phyloP scores from a whole-genome alignment of 2,888 invertebrate species.

The Athalia rosae region DNA sequence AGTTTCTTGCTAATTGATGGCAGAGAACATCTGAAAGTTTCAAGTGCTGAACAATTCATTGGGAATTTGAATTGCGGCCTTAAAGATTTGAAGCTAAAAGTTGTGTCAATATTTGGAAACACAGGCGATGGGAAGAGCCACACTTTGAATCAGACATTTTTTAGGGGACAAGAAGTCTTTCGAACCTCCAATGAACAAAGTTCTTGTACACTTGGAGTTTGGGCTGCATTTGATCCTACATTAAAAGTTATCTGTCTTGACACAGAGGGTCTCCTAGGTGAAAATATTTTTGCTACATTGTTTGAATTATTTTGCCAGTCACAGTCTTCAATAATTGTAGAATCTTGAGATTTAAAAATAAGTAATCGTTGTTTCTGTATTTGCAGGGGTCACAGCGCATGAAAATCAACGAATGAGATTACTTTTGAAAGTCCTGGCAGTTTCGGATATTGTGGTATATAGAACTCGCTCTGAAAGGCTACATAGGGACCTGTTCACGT shows the following conservation, averaged over 20 bases:
- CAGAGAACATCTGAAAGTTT: constrained; percentile 78
- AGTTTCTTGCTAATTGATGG: constrained; percentile 80
- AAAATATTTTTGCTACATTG: constrained; percentile 46
- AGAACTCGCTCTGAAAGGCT: constrained; percentile 84
- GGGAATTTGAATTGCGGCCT: constrained; percentile 74
- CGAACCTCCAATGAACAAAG: constrained; percentile 80
- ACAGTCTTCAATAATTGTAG: background rate
- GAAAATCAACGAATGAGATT: constrained; percentile 81
- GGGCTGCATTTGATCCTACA: constrained; percentile 83
- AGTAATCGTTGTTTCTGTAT: background rate
- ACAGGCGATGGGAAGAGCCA: constrained; percentile 90
- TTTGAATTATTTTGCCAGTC: background rate
- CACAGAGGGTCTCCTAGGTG: constrained; percentile 86
- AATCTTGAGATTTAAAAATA: background rate
- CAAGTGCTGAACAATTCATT: constrained; percentile 76
- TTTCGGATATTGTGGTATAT: constrained; percentile 87
- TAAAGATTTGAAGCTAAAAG: constrained; percentile 80
- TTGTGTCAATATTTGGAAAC: constrained; percentile 89
- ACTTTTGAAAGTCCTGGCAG: constrained; percentile 85
- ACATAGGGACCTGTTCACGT: constrained; percentile 85
- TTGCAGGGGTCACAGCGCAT: constrained; percentile 73
- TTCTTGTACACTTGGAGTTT: constrained; percentile 86
- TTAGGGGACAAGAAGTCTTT: constrained; percentile 78
- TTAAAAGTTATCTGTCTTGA: constrained; percentile 83
- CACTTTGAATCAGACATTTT: constrained; percentile 83